Base-by-base conservation (phyloP, 2,888 invertebrate species). In the Lasioglossum marginatum region DNA sequence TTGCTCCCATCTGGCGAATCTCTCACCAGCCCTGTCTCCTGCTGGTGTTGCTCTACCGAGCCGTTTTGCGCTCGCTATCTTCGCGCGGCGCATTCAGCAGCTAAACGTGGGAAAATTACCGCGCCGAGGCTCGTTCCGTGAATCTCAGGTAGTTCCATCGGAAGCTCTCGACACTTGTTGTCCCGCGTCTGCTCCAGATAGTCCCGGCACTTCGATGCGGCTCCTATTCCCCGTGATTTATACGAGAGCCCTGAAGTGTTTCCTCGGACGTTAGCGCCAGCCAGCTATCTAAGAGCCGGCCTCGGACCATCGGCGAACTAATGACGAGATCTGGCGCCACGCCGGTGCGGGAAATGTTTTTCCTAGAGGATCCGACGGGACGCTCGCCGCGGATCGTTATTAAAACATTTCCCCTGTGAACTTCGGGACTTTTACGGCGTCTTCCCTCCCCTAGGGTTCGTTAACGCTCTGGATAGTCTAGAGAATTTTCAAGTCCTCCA, bases 1-100 rank as follows among this genome's bases (percentile, higher is more conserved):
- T 89, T 91, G n/a, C 88, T 79, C 52, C 82, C 79, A 57, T n/a
- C 57, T n/a, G 57, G n/a, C 57, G 23, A 57, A 57, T 57, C 57
- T n/a, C n/a, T 57, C 57, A 8, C 57, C 57, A 4, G n/a, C 4
- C 4, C n/a, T n/a, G 57, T n/a, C 57, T 12, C 57, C 57, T 10
- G 57, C 57, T 57, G 57, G n/a, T n/a, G n/a, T n/a, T 12, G 4
- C 57, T 57, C 57, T n/a, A 8, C 57, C n/a, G 57, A 57, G n/a
- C n/a, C 34, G 48, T 77, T 71, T 71, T 27, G 16, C 40, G 23
- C 8, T 4, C 23, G 68, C 73, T 77, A 74, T 73, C 80, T 81
- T 73, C 52, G 73, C 73, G 73, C 63, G 63, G 52, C 78, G 57
- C 74, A 57, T 74, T 78, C 68, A 60, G 48, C 70, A 19, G 70